Conservation (phyloP, 1,140 invertebrate species). For the Saccostrea echinata region DNA sequence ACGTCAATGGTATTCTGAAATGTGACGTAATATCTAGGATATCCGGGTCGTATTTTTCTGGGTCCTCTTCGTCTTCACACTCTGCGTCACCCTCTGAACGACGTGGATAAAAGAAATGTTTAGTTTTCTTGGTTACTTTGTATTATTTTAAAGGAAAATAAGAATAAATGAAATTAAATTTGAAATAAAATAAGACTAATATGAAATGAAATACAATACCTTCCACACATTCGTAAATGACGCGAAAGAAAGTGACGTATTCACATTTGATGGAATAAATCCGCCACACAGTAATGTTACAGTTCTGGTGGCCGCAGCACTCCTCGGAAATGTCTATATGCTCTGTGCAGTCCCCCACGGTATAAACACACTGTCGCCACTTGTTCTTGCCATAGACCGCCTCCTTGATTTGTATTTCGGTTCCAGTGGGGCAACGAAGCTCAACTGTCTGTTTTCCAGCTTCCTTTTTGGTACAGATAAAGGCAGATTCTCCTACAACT, state of each 20-base stretch:
- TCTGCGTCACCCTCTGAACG: slow-evolving; percentile 38
- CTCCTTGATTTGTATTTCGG: slow-evolving; percentile 59
- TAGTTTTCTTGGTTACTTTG: too few relatives aligned
- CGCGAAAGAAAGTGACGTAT: slow-evolving; percentile 63
- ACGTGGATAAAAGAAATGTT: too few relatives aligned
- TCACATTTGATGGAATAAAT: slow-evolving; percentile 61
- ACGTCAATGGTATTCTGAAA: background rate
- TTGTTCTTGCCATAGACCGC: slow-evolving; percentile 60
- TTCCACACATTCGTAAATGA: slow-evolving; percentile 63
- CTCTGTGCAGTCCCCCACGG: slow-evolving; percentile 61
- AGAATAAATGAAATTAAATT: too few relatives aligned
- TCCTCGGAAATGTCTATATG: slow-evolving; percentile 49
- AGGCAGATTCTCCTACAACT: slow-evolving; percentile 34
- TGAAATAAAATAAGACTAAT: too few relatives aligned
- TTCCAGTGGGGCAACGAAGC: slow-evolving; percentile 54
- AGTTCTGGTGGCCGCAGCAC: slow-evolving; percentile 60
- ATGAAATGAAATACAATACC: slow-evolving; percentile 42
- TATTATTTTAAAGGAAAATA: too few relatives aligned
- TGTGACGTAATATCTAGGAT: background rate
- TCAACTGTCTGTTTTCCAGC: slow-evolving; percentile 46
- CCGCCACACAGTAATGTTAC: slow-evolving; percentile 56
- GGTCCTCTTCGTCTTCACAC: slow-evolving; percentile 28
- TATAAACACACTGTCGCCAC: slow-evolving; percentile 57
- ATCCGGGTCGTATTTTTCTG: background rate
- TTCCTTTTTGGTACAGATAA: slow-evolving; percentile 50